These are phyloP conservation scores for Gopherus evgoodei DNA, from an alignment of 2,113 vertebrate species.

Conservation along the genomic window DNA sequence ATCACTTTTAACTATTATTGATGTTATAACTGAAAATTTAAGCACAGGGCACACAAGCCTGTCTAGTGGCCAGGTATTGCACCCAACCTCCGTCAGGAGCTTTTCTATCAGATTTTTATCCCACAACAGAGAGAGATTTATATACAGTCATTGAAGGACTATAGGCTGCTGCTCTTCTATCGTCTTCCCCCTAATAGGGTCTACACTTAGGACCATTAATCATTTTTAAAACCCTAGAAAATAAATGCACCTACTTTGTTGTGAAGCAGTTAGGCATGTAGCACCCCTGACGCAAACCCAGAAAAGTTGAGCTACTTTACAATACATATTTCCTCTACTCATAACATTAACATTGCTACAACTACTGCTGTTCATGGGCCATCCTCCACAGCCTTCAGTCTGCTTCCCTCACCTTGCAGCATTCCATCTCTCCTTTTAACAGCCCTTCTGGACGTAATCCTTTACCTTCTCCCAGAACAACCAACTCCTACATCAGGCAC, in stretches of 20 bases:
- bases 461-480: background rate
- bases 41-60: background rate
- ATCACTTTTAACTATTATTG: background rate
- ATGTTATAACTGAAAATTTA: background rate
- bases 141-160: background rate
- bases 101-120: background rate
- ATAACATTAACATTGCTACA: background rate
- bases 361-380: background rate
- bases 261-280: background rate
- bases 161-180: background rate
- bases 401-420: background rate
- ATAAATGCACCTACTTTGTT: background rate
- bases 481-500: background rate
- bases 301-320: background rate
- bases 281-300: background rate
- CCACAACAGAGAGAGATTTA: background rate
- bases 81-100: fast-evolving
- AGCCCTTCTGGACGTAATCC: background rate
- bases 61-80: background rate
- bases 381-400: background rate
- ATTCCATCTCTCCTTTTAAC: background rate
- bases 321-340: background rate
- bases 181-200: background rate
- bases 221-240: fast-evolving
- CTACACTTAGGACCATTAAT: background rate